Base-by-base conservation (phyloP, 1,140 invertebrate species). In the Drepana arcuata region DNA sequence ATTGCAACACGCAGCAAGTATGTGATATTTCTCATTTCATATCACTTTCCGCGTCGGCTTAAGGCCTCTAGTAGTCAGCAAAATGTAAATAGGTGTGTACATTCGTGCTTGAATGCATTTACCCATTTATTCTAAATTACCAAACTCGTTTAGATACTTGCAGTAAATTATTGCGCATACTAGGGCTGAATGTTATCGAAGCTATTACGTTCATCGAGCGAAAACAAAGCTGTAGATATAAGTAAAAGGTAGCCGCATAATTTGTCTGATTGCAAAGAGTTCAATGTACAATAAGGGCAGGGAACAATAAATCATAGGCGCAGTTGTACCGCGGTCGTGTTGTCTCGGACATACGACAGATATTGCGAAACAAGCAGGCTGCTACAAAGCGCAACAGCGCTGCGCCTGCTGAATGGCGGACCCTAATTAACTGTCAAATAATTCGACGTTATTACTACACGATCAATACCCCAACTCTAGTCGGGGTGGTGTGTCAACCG, bases 401-500 rank as follows among this genome's bases (percentile, higher is more conserved):
- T 57, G 33, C 41, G 49, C 49, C 37, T 15, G 23, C 37, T 53
- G 56, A 64, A 60, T 66, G 69, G 64, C 73, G 72, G 68, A 50
- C 51, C 54, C 69, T 78, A 81, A 81, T 81, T 78, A 77, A 69
- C 56, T 78, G 67, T 74, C 70, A 61, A 59, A 61, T 69, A 70
- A 75, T 68, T 64, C 61, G 57, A 75, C 58, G 48, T 64, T 69
- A 55, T 43, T 39, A 29, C 39, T 28, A 25, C 45, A 41, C 29
- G 34, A 33, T 44, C 50, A 35, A 35, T 43, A 41, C 33, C 25
- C 13, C n/a, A n/a, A n/a, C n/a, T n/a, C n/a, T n/a, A n/a, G n/a
- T n/a, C n/a, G n/a, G n/a, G n/a, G n/a, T n/a, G n/a, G n/a, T n/a
- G n/a, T n/a, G n/a, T n/a, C n/a, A n/a, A n/a, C n/a, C n/a, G n/a